Percentiles rank a stretch among this genome's conserved stretches.
These are phyloP conservation scores for Camelus bactrianus DNA, from an alignment of 2,113 vertebrate genomes.

Conservation along the genomic window DNA sequence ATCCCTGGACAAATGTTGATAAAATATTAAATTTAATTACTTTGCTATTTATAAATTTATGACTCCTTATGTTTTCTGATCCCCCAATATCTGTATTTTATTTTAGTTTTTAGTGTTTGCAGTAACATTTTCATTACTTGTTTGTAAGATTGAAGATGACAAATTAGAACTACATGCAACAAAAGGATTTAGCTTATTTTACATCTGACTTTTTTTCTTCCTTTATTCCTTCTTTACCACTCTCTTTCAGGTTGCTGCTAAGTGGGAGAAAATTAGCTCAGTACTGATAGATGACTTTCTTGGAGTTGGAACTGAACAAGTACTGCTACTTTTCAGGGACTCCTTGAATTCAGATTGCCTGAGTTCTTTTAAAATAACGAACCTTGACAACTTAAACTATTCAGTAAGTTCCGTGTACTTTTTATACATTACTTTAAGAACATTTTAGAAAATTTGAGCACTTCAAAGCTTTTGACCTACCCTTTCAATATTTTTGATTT, in stretches of 20 bases:
- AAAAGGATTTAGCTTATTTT: background rate
- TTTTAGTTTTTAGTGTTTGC: slow-evolving; percentile 15
- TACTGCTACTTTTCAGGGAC: slow-evolving; percentile 91
- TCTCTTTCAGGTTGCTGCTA: slow-evolving; percentile 89
- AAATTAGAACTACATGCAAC: background rate
- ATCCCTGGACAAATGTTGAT: slow-evolving; percentile 14
- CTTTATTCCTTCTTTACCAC: background rate
- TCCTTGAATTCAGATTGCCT: slow-evolving; percentile 73
- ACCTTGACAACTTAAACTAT: slow-evolving; percentile 90
- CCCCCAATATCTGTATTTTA: background rate
- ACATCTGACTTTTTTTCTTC: slow-evolving; percentile 27
- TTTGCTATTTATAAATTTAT: slow-evolving; percentile 20
- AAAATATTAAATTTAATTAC: slow-evolving; percentile 44
- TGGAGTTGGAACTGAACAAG: slow-evolving; percentile 93
- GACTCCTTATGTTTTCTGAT: slow-evolving; percentile 29
- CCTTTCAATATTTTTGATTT: slow-evolving; percentile 59
- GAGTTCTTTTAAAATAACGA: slow-evolving; percentile 91
- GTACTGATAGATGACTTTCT: slow-evolving; percentile 94
- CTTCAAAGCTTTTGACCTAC: slow-evolving; percentile 39
- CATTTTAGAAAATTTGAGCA: slow-evolving; percentile 42
- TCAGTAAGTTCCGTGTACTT: slow-evolving; percentile 89
- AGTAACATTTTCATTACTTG: slow-evolving; percentile 33
- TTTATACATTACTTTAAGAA: slow-evolving; percentile 65
- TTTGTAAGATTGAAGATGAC: slow-evolving; percentile 29
- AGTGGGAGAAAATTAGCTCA: slow-evolving; percentile 90